Conservation (phyloP, 1,140 invertebrate species). For the Pteromalus puparum region DNA sequence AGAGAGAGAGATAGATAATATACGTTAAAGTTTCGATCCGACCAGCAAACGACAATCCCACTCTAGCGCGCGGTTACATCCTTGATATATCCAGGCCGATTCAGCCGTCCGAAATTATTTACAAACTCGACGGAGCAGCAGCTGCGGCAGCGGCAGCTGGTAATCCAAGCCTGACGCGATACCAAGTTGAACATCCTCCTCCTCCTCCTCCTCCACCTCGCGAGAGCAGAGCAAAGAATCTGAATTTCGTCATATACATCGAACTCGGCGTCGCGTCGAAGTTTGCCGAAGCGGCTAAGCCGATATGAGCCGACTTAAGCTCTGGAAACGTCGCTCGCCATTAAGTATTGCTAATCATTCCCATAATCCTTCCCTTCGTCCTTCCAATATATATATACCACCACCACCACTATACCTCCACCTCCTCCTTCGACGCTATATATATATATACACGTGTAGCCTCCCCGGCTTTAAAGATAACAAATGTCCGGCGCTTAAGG, state of each 20-base stretch:
- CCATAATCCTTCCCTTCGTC: conserved; percentile 53
- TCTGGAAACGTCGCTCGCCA: conserved; percentile 50
- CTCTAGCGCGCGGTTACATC: too few species aligned
- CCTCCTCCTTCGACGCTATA: not conserved
- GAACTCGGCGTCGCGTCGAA: not conserved
- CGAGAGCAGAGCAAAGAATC: not conserved
- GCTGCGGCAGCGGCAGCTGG: not conserved
- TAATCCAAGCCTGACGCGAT: not conserved
- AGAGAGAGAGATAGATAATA: too few species aligned
- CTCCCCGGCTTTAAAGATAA: conserved; percentile 64
- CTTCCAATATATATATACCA: not conserved
- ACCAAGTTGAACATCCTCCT: not conserved
- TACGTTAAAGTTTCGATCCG: too few species aligned
- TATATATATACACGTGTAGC: conserved; percentile 32
- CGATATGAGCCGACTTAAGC: conserved; percentile 21
- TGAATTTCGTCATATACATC: conserved; percentile 8
- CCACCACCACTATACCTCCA: not conserved
- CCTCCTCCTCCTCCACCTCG: not conserved
- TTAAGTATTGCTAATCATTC: conserved; percentile 63
- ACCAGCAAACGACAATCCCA: too few species aligned
- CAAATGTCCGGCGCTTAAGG: conserved; percentile 65
- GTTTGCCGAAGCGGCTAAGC: conserved; percentile 26
- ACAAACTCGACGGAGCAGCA: not conserved
- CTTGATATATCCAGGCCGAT: not conserved
- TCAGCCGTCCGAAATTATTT: not conserved